Conservation (phyloP, 2,888 invertebrate species). For the Eudemis profundana region DNA sequence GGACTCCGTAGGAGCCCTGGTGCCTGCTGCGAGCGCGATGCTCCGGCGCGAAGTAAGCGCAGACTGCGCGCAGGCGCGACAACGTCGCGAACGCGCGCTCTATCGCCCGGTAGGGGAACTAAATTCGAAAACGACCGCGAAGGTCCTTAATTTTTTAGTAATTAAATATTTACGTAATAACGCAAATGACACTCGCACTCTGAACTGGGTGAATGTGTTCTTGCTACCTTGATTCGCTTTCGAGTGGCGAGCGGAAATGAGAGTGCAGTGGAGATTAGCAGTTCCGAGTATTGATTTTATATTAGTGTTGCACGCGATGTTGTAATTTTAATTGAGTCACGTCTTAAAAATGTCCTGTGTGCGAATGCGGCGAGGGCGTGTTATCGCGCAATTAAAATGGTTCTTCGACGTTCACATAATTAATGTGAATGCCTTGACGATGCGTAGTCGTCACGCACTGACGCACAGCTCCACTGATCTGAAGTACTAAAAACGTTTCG, state of each 20-base stretch:
- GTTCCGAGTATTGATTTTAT: slow-evolving; percentile 74
- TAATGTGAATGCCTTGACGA: slow-evolving; percentile 77
- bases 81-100: slow-evolving; percentile 63
- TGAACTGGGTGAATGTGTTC: slow-evolving; percentile 29
- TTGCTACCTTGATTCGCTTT: neutral
- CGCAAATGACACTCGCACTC: slow-evolving; percentile 32
- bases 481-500: slow-evolving; percentile 49
- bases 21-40: slow-evolving; percentile 66
- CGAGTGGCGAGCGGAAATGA: slow-evolving; percentile 12
- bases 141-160: slow-evolving; percentile 54
- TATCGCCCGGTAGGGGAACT: slow-evolving; percentile 54
- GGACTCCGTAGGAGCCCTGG: slow-evolving; percentile 61
- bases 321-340: slow-evolving; percentile 52
- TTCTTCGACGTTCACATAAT: slow-evolving; percentile 82
- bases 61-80: slow-evolving; percentile 68
- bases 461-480: slow-evolving; percentile 52
- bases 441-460: slow-evolving; percentile 63
- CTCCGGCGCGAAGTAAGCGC: slow-evolving; percentile 73
- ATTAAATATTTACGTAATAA: slow-evolving; percentile 53
- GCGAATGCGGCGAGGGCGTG: slow-evolving; percentile 66
- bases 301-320: slow-evolving; percentile 58
- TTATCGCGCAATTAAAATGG: slow-evolving; percentile 79
- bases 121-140: slow-evolving; percentile 74
- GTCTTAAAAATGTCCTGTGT: slow-evolving; percentile 53
- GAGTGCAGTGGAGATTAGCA: slow-evolving; percentile 46